Evolutionary conservation across 2,888 invertebrate species (phyloP).

Genomic region (Eristalis arbustorum): DNA sequence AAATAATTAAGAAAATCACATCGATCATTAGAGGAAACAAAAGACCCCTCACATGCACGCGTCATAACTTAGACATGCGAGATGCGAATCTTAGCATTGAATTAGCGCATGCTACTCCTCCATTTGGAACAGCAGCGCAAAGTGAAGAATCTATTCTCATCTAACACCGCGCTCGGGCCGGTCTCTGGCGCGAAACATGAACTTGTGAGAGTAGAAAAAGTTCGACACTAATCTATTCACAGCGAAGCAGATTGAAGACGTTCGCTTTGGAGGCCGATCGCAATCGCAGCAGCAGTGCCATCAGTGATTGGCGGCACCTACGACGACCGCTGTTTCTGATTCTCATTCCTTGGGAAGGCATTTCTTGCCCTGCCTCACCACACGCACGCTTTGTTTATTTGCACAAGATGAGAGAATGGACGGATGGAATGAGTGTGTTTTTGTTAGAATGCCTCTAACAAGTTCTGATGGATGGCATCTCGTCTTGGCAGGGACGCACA

Average conservation of each 20-base stretch:
- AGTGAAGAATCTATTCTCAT: constrained; percentile 39
- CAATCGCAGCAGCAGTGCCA: constrained; percentile 43
- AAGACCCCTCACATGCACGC: constrained; percentile 48
- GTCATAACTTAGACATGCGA: constrained; percentile 27
- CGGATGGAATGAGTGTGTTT: constrained; percentile 23
- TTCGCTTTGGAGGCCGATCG: constrained; percentile 50
- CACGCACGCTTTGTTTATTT: constrained; percentile 27
- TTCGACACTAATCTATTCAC: constrained; percentile 53
- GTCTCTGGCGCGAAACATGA: constrained; percentile 41
- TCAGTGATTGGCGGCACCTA: constrained; percentile 19
- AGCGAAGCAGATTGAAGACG: constrained; percentile 38
- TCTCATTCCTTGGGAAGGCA: constrained; percentile 44
- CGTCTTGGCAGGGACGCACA: constrained; percentile 34
- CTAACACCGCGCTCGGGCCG: constrained; percentile 4
- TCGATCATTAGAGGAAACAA: constrained; percentile 31
- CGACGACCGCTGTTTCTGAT: constrained; percentile 9
- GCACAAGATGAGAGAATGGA: constrained; percentile 10
- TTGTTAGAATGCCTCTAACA: constrained; percentile 53
- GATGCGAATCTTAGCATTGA: constrained; percentile 62
- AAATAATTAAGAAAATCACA: constrained; percentile 14
- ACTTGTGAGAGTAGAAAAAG: constrained; percentile 45
- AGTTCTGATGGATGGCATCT: constrained; percentile 62
- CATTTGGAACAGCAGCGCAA: constrained; percentile 55
- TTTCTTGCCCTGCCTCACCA: background rate
- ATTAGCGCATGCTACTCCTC: constrained; percentile 62